Percentiles rank a stretch among this genome's conserved stretches.
These are phyloP conservation scores for Megaleporinus macrocephalus DNA, from an alignment of 2,113 vertebrate species.

Conservation along the genomic window DNA sequence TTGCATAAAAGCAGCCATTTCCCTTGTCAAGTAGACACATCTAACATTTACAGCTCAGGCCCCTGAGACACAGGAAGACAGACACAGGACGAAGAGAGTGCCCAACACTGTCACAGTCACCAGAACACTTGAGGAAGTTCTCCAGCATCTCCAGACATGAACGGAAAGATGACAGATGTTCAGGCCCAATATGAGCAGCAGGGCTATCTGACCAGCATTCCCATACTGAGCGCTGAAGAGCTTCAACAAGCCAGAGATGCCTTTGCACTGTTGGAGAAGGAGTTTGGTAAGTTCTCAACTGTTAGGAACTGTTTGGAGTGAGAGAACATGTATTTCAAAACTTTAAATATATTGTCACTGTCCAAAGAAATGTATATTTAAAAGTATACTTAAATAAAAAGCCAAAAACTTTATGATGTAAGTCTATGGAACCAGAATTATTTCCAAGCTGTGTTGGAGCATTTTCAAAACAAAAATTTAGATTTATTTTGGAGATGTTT, in stretches of 20 bases:
- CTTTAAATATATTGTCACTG: too few species aligned
- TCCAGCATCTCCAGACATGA: slow-evolving; percentile 56
- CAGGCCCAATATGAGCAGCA: slow-evolving; percentile 63
- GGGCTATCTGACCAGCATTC: slow-evolving; percentile 72
- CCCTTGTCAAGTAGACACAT: not conserved
- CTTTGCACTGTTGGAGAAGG: slow-evolving; percentile 73
- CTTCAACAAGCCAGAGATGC: slow-evolving; percentile 67
- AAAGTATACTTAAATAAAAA: too few species aligned
- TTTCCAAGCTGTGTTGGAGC: too few species aligned
- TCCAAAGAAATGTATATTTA: too few species aligned
- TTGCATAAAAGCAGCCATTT: slow-evolving; percentile 38
- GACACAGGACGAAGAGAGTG: not conserved
- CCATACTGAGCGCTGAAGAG: slow-evolving; percentile 68
- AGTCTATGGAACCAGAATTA: too few species aligned
- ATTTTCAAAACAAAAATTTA: too few species aligned
- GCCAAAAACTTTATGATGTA: too few species aligned
- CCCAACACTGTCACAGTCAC: not conserved
- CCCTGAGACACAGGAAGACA: not conserved
- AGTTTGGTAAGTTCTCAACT: slow-evolving; percentile 72
- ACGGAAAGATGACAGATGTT: slow-evolving; percentile 39
- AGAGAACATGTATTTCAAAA: too few species aligned
- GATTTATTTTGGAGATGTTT: too few species aligned
- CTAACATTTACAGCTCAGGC: not conserved
- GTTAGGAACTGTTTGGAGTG: not conserved
- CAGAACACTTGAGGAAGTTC: slow-evolving; percentile 20